Conservation (phyloP, 2,113 vertebrate genomes). For the Sinocyclocheilus maitianheensis region DNA sequence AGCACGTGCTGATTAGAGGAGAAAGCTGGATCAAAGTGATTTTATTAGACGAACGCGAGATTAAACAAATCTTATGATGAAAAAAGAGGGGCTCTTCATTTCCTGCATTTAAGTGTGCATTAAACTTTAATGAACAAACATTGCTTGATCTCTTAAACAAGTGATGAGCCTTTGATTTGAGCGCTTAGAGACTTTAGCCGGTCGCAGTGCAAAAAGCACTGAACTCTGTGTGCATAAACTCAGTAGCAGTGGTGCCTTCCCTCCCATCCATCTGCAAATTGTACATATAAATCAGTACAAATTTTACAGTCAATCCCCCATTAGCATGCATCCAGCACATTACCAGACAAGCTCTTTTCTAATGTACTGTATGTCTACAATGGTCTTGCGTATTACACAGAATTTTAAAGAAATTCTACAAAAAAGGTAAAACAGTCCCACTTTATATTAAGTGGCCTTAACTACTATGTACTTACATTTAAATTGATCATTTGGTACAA, state of each 20-base stretch:
- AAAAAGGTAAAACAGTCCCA: no score
- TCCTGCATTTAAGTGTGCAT: slow-evolving; percentile 76
- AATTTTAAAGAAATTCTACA: not conserved
- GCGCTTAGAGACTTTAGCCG: slow-evolving; percentile 62
- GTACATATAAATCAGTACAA: slow-evolving; percentile 19
- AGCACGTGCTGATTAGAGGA: slow-evolving; percentile 77
- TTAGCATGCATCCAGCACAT: not conserved
- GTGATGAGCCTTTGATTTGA: slow-evolving; percentile 75
- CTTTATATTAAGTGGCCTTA: no score
- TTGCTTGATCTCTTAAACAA: slow-evolving; percentile 79
- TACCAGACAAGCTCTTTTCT: not conserved
- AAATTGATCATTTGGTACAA: no score
- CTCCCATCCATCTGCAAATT: not conserved
- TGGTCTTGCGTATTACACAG: not conserved
- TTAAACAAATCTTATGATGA: slow-evolving; percentile 81
- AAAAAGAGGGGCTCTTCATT: slow-evolving; percentile 69
- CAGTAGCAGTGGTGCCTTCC: not conserved
- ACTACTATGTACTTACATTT: no score
- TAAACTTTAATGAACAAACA: slow-evolving; percentile 77
- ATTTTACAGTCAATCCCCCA: not conserved
- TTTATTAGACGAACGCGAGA: slow-evolving; percentile 74
- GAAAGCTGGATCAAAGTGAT: slow-evolving; percentile 75
- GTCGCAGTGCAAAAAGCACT: slow-evolving; percentile 49
- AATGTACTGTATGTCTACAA: not conserved
- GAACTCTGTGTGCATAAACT: not conserved